Conservation (phyloP, 1,140 invertebrate species). For the Aphelenchoides avenae region DNA sequence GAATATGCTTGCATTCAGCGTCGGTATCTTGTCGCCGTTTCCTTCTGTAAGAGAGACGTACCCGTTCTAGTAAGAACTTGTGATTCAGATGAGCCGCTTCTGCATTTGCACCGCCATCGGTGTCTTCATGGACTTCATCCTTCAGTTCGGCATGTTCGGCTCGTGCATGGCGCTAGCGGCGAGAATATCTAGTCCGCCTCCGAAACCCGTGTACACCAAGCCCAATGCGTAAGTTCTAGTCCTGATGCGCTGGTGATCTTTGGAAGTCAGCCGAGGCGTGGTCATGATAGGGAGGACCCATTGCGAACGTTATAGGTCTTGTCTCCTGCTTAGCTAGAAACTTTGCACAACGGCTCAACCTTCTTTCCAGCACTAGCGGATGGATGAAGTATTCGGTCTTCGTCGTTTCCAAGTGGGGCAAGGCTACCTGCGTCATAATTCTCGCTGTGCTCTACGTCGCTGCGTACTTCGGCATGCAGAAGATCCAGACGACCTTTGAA, state of each 20-base stretch:
- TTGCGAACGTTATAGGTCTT: background rate
- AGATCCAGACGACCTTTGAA: conserved; percentile 46
- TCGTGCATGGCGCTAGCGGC: conserved; percentile 31
- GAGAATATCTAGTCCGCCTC: too few species aligned
- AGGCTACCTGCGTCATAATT: conserved; percentile 21
- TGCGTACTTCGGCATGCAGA: conserved; percentile 33
- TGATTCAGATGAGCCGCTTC: conserved; percentile 35
- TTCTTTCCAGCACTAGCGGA: background rate
- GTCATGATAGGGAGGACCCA: background rate
- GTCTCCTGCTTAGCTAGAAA: background rate
- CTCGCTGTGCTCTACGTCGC: conserved; percentile 25
- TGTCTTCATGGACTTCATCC: conserved; percentile 47
- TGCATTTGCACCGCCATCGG: conserved; percentile 50
- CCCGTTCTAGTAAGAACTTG: conserved; percentile 1
- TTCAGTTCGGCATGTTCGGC: conserved; percentile 50
- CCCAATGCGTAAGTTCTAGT: too few species aligned
- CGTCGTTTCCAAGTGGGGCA: conserved; percentile 31
- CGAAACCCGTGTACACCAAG: too few species aligned
- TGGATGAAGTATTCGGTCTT: conserved; percentile 37
- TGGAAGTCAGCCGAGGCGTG: too few species aligned
- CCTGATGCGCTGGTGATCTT: too few species aligned
- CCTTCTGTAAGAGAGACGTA: conserved; percentile 13
- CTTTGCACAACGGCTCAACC: background rate
- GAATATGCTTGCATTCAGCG: conserved; percentile 46
- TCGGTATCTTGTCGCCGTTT: conserved; percentile 50